Base-by-base conservation (phyloP, 2,888 invertebrate species). In the Meteorus cinctellus region DNA sequence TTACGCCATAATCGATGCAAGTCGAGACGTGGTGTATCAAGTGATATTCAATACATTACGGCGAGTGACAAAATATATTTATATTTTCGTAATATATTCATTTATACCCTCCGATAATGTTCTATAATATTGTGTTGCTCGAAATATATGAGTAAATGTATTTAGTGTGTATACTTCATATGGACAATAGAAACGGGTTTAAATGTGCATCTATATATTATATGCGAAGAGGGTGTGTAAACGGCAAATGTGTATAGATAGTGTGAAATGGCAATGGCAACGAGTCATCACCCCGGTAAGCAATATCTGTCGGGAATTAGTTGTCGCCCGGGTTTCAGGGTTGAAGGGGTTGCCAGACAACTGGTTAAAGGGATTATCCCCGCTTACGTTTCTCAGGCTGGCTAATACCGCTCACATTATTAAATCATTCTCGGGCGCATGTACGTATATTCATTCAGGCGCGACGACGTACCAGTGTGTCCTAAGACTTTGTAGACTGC, bases 351-450 rank as follows among this genome's bases (percentile, higher is more conserved):
- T 86, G 84, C 85, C 82, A 87, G 87, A 87, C 87, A 86, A 87
- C 86, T 86, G 86, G 86, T 87, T 87, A 86, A 87, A 87, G 84
- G 87, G 87, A 87, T 87, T 87, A 87, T 87, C 86, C 86, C 82
- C 83, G 86, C 86, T 87, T 86, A 86, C 82, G 84, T 84, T 84
- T 81, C 84, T 81, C 81, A 77, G 83, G 77, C 80, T 80, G 81
- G 83, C 84, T 86, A 86, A 87, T 86, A 86, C 86, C 82, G 83
- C 81, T 80, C 85, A 83, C 84, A 86, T 87, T 87, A 87, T 87
- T 87, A 87, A 87, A 87, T 87, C 87, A 87, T 87, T 86, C 85
- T 81, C 80, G 41, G 8, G 41, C 41, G 12, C 12, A 12, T 41
- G 12, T 41, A 41, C 78, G 78, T 55, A 55, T 55, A 55, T 34